Conservation (phyloP, 2,888 invertebrate genomes). For the Lasioglossum leucozonium region DNA sequence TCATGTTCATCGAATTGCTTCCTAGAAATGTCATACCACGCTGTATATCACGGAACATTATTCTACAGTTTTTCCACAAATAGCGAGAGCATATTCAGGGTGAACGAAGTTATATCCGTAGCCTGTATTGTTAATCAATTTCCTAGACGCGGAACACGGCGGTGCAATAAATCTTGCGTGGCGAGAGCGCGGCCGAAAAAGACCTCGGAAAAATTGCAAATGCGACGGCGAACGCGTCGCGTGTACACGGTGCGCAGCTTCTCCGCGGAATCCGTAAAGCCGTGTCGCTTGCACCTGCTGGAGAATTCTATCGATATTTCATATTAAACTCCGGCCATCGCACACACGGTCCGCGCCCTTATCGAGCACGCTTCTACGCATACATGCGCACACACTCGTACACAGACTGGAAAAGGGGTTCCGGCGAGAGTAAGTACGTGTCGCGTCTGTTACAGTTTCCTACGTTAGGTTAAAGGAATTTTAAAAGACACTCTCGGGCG, state of each 20-base stretch:
- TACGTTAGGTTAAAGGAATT: slow-evolving; percentile 53
- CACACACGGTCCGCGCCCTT: slow-evolving; percentile 16
- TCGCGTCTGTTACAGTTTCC: slow-evolving; percentile 7
- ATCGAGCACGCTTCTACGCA: background rate
- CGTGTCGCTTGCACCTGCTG: slow-evolving; percentile 69
- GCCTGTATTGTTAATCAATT: background rate
- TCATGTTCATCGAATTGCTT: no score
- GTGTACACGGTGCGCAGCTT: slow-evolving; percentile 29
- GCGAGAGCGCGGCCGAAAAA: background rate
- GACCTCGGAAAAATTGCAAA: slow-evolving; percentile 31
- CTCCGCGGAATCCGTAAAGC: slow-evolving; percentile 62
- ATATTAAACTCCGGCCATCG: slow-evolving; percentile 50
- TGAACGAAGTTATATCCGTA: background rate
- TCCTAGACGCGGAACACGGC: background rate
- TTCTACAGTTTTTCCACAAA: background rate
- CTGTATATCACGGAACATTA: background rate
- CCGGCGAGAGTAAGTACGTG: background rate
- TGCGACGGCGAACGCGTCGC: slow-evolving; percentile 15
- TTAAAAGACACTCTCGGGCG: slow-evolving; percentile 56
- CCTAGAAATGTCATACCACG: no score
- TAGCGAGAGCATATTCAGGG: background rate
- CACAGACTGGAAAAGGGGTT: background rate
- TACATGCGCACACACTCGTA: background rate
- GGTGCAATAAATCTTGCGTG: slow-evolving; percentile 25
- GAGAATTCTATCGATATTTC: slow-evolving; percentile 75